Conservation (phyloP, 2,797 vertebrate genomes). For the Columba guinea region DNA sequence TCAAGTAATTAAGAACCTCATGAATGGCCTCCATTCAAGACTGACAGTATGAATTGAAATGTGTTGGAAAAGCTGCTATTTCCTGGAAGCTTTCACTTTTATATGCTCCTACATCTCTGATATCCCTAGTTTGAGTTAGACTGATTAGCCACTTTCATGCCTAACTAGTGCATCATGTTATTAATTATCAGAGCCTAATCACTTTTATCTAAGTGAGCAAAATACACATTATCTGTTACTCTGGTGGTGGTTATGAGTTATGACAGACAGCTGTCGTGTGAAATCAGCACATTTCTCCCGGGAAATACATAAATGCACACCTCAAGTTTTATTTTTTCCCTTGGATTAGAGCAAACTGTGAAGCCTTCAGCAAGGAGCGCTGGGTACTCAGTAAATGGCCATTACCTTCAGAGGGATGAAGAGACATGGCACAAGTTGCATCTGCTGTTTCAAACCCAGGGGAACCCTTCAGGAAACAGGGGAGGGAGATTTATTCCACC, state of each 20-base stretch:
- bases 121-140: background rate
- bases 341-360: background rate
- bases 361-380: background rate
- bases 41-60: background rate
- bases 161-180: background rate
- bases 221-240: background rate
- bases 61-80: background rate
- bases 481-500: background rate
- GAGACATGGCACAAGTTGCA: background rate
- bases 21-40: background rate
- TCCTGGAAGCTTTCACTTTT: background rate
- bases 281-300: background rate
- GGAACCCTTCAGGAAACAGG: background rate
- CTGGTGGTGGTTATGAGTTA: background rate
- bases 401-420: background rate
- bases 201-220: background rate
- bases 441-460: background rate
- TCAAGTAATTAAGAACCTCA: background rate
- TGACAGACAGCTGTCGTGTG: background rate
- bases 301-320: background rate
- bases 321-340: background rate
- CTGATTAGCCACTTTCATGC: background rate
- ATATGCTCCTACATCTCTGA: constrained; percentile 6
- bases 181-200: constrained; percentile 13
- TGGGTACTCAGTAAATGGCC: background rate